Evolutionary conservation across 2,113 vertebrate genomes (phyloP).

Genomic region (Malaclemys terrapin): DNA sequence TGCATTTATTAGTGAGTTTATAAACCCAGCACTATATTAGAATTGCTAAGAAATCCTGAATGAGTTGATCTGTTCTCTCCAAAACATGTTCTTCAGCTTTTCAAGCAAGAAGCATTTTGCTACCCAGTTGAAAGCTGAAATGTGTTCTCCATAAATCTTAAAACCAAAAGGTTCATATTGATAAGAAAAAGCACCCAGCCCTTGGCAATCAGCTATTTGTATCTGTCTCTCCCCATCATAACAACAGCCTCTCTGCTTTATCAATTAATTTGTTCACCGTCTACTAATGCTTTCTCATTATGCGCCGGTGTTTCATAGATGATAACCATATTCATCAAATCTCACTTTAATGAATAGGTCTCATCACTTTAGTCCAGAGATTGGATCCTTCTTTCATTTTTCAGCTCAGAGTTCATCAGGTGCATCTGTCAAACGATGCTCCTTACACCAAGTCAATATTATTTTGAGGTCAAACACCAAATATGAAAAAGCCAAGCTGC

Average conservation of each 20-base stretch:
- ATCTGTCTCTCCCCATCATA: background rate
- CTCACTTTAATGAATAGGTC: background rate
- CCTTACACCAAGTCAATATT: background rate
- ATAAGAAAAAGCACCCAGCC: background rate
- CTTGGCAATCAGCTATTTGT: accelerated
- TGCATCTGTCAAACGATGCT: background rate
- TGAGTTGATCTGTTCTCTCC: background rate
- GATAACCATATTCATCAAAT: background rate
- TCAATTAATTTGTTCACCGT: accelerated
- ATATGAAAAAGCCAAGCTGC: background rate
- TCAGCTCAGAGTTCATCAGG: background rate
- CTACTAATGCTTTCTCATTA: accelerated
- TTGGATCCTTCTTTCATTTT: background rate
- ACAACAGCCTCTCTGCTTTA: background rate
- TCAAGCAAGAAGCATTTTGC: background rate
- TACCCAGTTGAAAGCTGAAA: background rate
- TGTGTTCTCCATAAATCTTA: background rate
- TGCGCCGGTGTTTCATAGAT: background rate
- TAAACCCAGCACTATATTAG: background rate
- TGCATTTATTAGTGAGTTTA: background rate
- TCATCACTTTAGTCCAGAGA: background rate
- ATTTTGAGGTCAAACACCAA: background rate
- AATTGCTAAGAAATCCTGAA: background rate
- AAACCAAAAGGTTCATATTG: background rate
- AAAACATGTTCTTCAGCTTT: background rate